These are phyloP conservation scores for Ornithoptera alexandrae DNA, from an alignment of 2,888 invertebrate genomes.

Conservation along the genomic window DNA sequence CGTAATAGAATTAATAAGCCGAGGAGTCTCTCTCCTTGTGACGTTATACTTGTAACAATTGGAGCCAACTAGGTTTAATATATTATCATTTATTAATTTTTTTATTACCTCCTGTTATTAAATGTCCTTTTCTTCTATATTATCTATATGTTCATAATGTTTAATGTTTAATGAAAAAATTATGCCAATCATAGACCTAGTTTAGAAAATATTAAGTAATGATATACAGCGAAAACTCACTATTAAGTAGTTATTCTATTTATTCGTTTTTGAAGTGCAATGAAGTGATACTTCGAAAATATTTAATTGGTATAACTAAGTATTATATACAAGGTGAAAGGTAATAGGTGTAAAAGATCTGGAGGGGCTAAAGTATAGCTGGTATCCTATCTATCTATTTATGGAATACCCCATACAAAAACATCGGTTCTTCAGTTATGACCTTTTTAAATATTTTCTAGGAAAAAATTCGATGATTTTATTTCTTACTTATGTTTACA, in stretches of 20 bases:
- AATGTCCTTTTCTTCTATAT: not conserved
- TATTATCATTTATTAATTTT: not conserved
- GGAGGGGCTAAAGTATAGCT: no score
- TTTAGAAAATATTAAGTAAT: not conserved
- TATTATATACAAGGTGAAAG: no score
- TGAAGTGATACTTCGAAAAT: not conserved
- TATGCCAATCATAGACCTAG: not conserved
- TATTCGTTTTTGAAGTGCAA: slow-evolving; percentile 6
- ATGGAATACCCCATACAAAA: no score
- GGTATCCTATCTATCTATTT: no score
- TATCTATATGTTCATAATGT: not conserved
- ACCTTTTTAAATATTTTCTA: no score
- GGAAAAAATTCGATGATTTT: no score
- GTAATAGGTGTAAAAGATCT: no score
- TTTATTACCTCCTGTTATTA: not conserved
- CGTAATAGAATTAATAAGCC: slow-evolving; percentile 26
- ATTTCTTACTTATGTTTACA: no score
- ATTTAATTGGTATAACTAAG: not conserved
- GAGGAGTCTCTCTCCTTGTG: slow-evolving; percentile 8
- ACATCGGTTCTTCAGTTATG: no score
- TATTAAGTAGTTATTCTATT: not conserved
- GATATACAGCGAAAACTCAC: not conserved
- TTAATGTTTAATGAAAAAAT: not conserved
- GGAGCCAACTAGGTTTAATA: not conserved
- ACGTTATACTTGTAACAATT: slow-evolving; percentile 1